Evolutionary conservation across 2,888 invertebrate species (phyloP).

Genomic region (Heteromyza rotundicornis): DNA sequence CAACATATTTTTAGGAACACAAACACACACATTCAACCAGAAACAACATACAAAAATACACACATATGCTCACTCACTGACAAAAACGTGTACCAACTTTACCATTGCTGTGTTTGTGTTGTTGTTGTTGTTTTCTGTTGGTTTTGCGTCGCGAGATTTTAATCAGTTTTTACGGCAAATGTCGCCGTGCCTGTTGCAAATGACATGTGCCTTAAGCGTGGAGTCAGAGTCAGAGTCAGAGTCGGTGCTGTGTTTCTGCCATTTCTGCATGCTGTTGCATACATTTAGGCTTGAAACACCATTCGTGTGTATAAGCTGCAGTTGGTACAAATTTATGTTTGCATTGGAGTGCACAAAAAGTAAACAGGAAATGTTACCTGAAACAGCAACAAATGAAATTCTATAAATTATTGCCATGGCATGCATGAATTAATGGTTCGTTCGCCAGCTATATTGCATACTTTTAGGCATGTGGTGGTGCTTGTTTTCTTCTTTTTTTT

Average conservation of each 20-base stretch:
- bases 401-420: background rate
- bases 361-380: background rate
- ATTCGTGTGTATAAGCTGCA: background rate
- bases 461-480: background rate
- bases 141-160: background rate
- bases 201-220: too few relatives aligned
- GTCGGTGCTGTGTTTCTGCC: background rate
- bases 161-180: background rate
- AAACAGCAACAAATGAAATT: background rate
- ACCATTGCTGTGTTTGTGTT: background rate
- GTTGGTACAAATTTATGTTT: background rate
- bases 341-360: background rate
- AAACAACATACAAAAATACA: too few relatives aligned
- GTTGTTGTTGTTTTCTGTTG: background rate
- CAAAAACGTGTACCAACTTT: background rate
- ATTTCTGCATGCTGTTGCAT: background rate
- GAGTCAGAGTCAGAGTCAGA: too few relatives aligned
- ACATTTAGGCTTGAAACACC: too few relatives aligned
- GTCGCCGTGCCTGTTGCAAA: background rate
- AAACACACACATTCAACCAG: too few relatives aligned
- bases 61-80: too few relatives aligned
- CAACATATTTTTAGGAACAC: background rate
- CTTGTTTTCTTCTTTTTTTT: background rate
- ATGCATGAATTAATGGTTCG: slow-evolving; percentile 2
- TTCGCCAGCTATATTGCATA: background rate